Percentiles rank a stretch among this genome's conserved stretches.
Evolutionary conservation across 2,113 vertebrate genomes (phyloP).

Genomic region (Ardeotis arabs): DNA sequence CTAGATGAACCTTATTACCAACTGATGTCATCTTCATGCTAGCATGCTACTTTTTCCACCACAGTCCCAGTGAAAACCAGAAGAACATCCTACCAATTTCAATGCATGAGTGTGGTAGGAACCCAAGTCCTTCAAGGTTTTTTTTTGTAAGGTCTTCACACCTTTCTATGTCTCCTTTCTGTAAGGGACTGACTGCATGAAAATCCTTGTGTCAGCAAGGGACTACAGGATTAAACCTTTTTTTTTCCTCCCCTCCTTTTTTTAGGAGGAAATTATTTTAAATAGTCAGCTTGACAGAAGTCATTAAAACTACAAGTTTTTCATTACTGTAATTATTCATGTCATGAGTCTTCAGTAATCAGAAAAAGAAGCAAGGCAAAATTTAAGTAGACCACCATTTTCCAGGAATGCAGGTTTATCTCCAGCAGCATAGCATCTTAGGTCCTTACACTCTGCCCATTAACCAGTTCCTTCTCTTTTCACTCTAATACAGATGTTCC

Average conservation of each 20-base stretch:
- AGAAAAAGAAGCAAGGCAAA: background rate
- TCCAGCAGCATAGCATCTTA: accelerated
- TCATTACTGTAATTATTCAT: background rate
- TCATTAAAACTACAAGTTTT: background rate
- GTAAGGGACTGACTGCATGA: background rate
- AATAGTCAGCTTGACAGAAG: background rate
- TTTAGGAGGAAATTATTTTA: background rate
- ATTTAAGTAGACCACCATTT: background rate
- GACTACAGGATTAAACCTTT: background rate
- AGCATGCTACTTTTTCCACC: background rate
- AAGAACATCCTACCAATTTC: background rate
- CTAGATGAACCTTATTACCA: background rate
- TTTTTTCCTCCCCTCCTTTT: accelerated
- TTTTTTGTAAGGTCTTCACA: background rate
- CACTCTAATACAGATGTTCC: background rate
- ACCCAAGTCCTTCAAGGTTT: too few species aligned
- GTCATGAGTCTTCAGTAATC: background rate
- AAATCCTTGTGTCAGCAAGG: background rate
- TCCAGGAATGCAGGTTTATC: background rate
- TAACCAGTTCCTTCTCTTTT: background rate
- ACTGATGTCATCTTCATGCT: background rate
- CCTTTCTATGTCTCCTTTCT: background rate
- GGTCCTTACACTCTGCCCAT: background rate
- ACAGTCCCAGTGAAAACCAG: background rate
- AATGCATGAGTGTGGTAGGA: background rate